Percentiles rank a stretch among this genome's conserved stretches.
Conservation (phyloP, 2,113 vertebrate genomes). For the human region DNA sequence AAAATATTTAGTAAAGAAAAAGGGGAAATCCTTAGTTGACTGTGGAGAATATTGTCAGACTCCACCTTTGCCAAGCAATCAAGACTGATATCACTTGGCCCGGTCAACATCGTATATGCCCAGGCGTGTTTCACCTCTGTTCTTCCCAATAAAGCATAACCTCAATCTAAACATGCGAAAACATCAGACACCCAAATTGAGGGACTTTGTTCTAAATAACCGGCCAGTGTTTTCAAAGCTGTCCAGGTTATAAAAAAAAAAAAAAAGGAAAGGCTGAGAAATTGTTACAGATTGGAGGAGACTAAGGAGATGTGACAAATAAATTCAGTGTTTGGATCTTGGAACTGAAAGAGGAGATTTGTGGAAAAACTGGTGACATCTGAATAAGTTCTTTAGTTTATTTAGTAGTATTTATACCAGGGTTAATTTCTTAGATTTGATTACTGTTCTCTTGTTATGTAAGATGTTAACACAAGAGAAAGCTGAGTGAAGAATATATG, state of each 20-base stretch:
- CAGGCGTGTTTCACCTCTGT: not conserved
- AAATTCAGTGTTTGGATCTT: not conserved
- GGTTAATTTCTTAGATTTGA: not conserved
- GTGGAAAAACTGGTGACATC: not conserved
- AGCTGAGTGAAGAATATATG: not conserved
- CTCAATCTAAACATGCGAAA: not conserved
- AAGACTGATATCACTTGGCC: not conserved
- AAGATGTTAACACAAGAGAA: not conserved
- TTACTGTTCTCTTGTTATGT: not conserved
- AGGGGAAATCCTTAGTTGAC: not conserved
- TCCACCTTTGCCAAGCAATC: not conserved
- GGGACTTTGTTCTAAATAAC: not conserved
- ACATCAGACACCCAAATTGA: not conserved
- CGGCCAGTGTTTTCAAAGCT: not conserved
- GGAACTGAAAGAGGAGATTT: not conserved
- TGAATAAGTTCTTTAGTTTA: not conserved
- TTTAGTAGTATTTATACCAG: not conserved
- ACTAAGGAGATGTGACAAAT: not conserved
- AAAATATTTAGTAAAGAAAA: not conserved
- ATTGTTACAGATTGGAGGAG: not conserved
- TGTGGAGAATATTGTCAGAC: not conserved
- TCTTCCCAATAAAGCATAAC: not conserved
- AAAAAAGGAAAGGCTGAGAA: not conserved
- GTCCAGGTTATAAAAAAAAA: not conserved
- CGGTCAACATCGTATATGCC: accelerated